Percentiles rank a stretch among this genome's conserved stretches.
Conservation (phyloP, 2,888 invertebrate species). For the Exocentrus adspersus region DNA sequence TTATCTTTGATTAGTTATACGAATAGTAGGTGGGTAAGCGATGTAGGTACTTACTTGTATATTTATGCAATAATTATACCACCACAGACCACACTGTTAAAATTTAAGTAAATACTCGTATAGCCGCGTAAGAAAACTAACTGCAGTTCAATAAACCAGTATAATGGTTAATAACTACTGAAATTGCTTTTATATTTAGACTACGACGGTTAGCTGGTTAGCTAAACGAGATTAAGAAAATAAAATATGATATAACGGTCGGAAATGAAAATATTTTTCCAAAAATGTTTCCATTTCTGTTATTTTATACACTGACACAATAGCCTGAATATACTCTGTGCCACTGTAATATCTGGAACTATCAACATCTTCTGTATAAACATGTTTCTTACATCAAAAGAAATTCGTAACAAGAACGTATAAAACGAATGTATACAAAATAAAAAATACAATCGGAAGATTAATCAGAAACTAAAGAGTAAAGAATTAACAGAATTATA, state of each 20-base stretch:
- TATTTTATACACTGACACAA: not conserved
- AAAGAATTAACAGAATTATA: no score
- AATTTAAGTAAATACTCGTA: not conserved
- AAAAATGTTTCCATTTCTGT: not conserved
- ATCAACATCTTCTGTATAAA: not conserved
- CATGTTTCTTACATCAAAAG: not conserved
- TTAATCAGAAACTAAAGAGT: no score
- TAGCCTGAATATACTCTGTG: not conserved
- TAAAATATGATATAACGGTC: not conserved
- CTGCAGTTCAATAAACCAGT: slow-evolving; percentile 1
- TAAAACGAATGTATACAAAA: no score
- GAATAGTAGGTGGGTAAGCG: no score
- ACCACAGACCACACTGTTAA: not conserved
- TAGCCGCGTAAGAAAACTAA: not conserved
- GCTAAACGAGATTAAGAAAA: not conserved
- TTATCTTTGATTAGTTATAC: no score
- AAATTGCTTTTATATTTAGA: not conserved
- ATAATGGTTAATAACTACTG: not conserved
- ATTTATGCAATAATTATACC: no score
- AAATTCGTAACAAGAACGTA: not conserved
- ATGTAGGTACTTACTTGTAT: no score
- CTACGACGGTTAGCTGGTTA: not conserved
- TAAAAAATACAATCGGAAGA: no score
- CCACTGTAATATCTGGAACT: not conserved
- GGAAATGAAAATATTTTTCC: not conserved